A percentile compares a stretch with the other conserved stretches of the same genome.
Evolutionary conservation across 1,140 invertebrate genomes (phyloP).

Genomic region (Drosophila bocqueti): DNA sequence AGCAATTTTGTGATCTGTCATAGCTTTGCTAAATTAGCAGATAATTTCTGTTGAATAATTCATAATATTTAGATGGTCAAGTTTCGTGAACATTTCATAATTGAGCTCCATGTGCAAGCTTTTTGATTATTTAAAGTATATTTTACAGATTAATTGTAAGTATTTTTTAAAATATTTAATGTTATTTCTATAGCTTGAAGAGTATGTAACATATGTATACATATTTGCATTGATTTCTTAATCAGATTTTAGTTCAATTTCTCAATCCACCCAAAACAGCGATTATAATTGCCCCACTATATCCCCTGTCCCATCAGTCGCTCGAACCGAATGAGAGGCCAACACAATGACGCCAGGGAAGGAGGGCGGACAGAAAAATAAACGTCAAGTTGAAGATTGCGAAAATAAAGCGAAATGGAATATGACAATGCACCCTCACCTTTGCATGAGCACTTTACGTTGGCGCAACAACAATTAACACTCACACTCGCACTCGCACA

Average conservation of each 20-base stretch:
- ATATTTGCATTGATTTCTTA: neutral
- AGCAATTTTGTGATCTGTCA: no score
- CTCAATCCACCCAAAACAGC: neutral
- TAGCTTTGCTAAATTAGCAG: no score
- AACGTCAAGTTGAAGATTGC: constrained; percentile 39
- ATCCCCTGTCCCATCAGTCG: neutral
- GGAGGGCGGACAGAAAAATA: constrained; percentile 31
- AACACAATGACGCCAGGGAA: constrained; percentile 2
- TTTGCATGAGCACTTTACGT: constrained; percentile 25
- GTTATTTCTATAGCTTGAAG: no score
- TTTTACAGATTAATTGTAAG: no score
- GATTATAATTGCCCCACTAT: neutral
- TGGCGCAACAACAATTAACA: constrained; percentile 49
- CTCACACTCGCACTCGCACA: constrained; percentile 21
- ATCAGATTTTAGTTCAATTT: neutral
- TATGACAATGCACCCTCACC: constrained; percentile 38
- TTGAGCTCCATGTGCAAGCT: no score
- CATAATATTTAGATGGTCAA: no score
- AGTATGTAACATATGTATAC: no score
- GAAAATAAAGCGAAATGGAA: constrained; percentile 59
- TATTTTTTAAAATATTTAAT: no score
- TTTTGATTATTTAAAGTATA: no score
- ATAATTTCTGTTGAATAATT: no score
- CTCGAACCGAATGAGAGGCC: constrained; percentile 12
- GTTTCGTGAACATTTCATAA: no score